Evolutionary conservation across 2,113 vertebrate genomes (phyloP).

Genomic region (Clupea harengus): DNA sequence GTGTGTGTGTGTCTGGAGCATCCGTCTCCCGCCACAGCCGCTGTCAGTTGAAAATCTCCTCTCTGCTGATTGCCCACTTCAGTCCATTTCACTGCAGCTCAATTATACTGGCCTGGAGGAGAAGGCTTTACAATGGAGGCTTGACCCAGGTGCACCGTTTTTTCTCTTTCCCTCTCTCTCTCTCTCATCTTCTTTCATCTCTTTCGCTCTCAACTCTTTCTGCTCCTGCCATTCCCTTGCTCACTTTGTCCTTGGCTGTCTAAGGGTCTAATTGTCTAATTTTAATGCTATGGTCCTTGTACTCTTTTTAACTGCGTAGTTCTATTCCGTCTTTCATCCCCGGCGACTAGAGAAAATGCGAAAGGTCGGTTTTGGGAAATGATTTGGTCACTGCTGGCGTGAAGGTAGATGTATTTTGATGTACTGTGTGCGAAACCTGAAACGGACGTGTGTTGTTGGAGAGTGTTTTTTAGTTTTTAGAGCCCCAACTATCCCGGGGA

Average conservation of each 20-base stretch:
- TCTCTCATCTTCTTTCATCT: not conserved
- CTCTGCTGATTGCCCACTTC: conserved; percentile 59
- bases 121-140: conserved; percentile 5
- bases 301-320: not conserved
- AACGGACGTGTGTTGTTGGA: no score
- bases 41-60: conserved; percentile 34
- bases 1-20: not conserved
- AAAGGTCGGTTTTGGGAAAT: no score
- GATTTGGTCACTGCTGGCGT: no score
- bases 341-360: no score
- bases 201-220: not conserved
- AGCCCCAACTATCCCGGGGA: no score
- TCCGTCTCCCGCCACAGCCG: not conserved
- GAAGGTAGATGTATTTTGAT: no score
- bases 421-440: no score
- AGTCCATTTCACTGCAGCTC: conserved; percentile 42
- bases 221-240: not conserved
- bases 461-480: no score
- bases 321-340: no score
- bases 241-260: conserved; percentile 23
- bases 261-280: not conserved
- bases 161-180: not conserved
- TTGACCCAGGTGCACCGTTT: conserved; percentile 31
- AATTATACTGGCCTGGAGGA: conserved; percentile 30
- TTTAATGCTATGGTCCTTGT: not conserved